Evolutionary conservation across 2,797 vertebrate species (phyloP), one percentile per base, ranked within the genome.

Genomic region (Dromococcyx pavoninus): DNA sequence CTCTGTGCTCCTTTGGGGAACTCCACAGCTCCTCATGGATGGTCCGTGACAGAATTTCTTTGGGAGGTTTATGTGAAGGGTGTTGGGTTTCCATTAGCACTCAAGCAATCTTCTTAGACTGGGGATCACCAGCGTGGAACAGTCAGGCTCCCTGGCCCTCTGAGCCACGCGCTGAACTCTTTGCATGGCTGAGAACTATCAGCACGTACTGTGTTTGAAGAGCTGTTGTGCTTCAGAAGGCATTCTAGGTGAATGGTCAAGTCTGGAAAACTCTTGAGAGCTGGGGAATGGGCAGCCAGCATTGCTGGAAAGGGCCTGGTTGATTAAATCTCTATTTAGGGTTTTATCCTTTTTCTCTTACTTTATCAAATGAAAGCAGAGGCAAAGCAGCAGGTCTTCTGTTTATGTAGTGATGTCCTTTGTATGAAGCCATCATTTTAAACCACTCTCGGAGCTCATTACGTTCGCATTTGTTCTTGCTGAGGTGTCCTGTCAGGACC

Each of bases 311-410:
- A 76, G 71, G 8, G 5, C 27, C 23, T 43, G 44, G 33, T 48
- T 77, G 82, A 77, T 83, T 67, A 71, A 65, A 67, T 71, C 65
- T 71, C 65, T 75, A 61, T 37, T 90, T 73, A 35, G 88, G 54
- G 28, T 58, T 89, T 86, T 76, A 18, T 82, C 57, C 21, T 89
- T 53, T 53, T 92, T 87, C 69, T 28, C 48, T 82, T 62, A 30
- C 77, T 87, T 62, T 3, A 57, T 75, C 93, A 84, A 91, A 93
- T 81, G 82, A 67, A 83, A 81, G 51, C 69, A 88, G 89, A 89
- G 85, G 88, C 56, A 74, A 57, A 94, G 91, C 88, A 80, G 73
- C 72, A n/a, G n/a, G n/a, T n/a, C n/a, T n/a, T n/a, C n/a, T n/a
- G n/a, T n/a, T n/a, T n/a, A n/a, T n/a, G n/a, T n/a, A n/a, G 61